Evolutionary conservation across 1,140 invertebrate genomes (phyloP).

Genomic region (Himalopsyche phryganea): DNA sequence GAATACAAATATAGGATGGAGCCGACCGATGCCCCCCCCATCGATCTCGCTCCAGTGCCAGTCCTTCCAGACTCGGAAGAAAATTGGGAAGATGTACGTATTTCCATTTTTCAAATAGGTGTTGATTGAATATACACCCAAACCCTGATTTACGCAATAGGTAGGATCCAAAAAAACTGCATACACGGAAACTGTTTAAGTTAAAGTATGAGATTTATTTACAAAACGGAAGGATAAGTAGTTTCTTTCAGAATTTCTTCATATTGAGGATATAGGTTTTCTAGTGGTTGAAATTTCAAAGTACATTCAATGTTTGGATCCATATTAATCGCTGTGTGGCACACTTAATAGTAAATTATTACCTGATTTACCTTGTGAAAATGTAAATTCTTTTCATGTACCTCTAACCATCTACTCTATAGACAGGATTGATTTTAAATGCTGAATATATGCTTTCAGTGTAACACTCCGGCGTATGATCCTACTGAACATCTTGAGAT

Average conservation of each 20-base stretch:
- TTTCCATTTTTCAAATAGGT: not conserved
- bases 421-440: too few relatives aligned
- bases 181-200: not conserved
- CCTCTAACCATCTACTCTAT: too few relatives aligned
- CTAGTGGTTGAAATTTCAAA: too few relatives aligned
- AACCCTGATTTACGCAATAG: not conserved
- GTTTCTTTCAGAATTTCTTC: not conserved
- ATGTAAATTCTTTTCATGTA: too few relatives aligned
- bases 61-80: conserved; percentile 22
- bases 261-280: not conserved
- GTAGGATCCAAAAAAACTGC: not conserved
- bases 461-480: conserved; percentile 35
- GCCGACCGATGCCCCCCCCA: conserved; percentile 33
- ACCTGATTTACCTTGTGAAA: too few relatives aligned
- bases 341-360: too few relatives aligned
- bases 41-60: conserved; percentile 13
- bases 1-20: conserved; percentile 36
- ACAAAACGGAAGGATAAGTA: not conserved
- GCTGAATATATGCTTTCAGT: too few relatives aligned
- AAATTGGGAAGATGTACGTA: conserved; percentile 42
- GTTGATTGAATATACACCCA: not conserved
- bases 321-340: too few relatives aligned
- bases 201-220: not conserved
- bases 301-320: too few relatives aligned
- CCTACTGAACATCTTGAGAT: conserved; percentile 34